Conservation (phyloP, 2,797 vertebrate genomes). For the Fundulus diaphanus region DNA sequence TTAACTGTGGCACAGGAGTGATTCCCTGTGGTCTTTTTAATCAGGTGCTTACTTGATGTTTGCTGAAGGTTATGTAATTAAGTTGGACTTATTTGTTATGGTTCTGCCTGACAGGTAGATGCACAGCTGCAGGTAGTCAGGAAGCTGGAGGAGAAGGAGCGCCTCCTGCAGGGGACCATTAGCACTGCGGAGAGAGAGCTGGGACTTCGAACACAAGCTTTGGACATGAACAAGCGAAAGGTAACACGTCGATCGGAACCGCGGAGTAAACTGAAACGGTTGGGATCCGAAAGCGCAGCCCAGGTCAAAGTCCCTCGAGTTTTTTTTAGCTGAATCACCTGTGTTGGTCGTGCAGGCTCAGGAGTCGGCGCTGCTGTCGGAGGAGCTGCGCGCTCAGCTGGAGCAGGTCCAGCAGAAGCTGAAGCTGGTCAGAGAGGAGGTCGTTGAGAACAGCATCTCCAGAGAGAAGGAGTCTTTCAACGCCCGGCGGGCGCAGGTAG, state of each 20-base stretch:
- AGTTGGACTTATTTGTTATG: not conserved
- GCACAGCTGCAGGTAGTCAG: conserved; percentile 95
- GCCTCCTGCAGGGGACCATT: conserved; percentile 94
- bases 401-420: conserved; percentile 93
- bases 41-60: not conserved
- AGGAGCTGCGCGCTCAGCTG: conserved; percentile 90
- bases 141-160: conserved; percentile 97
- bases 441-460: conserved; percentile 94
- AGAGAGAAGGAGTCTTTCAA: conserved; percentile 97
- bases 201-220: conserved; percentile 89
- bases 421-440: conserved; percentile 90
- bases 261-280: not conserved
- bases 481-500: conserved; percentile 92
- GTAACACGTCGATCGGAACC: conserved; percentile 58
- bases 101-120: conserved; percentile 84
- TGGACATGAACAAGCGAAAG: conserved; percentile 99
- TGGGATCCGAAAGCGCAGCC: not conserved
- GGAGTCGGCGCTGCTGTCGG: conserved; percentile 90
- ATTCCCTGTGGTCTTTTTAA: not conserved
- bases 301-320: not conserved
- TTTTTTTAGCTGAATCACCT: not conserved
- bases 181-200: conserved; percentile 94
- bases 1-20: not conserved
- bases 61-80: not conserved
- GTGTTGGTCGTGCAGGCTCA: conserved; percentile 80